Evolutionary conservation across 2,888 invertebrate genomes (phyloP), one percentile per base, ranked within the genome.

Genomic region (Epinotia demarniana): DNA sequence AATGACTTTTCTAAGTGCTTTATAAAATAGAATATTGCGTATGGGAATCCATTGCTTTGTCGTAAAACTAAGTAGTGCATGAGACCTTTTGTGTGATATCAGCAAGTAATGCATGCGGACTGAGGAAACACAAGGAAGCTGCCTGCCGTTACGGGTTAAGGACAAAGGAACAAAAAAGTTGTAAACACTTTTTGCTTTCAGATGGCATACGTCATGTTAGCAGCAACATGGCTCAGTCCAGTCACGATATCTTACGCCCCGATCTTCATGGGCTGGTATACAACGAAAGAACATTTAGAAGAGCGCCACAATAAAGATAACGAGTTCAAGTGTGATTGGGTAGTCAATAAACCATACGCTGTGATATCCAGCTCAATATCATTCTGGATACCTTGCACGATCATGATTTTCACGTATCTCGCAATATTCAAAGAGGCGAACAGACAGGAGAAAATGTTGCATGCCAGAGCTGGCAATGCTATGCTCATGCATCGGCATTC

Each of bases 211-310:
- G 85, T 93, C 53, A 92, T 93, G 92, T 85, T 93, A 80, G 92
- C 93, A 80, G 93, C 93, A 33, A 93, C 93, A 67, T 99, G 99
- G 99, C 91, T 98, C 23, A 97, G 97, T 78, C 98, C 99, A 2
- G 97, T 97, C 8, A 95, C 99, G 78, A 97, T 99, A 85, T 98
- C 98, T 33, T 98, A 99, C 93, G 96, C 98, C 77, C 99, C 99
- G 61, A 99, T 99, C 73, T 98, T 99, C 91, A 96, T 97, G 92
- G 98, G 98, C 27, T 98, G 98, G 97, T 99, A 99, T 93, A 98
- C 99, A 8, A 99, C 99, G 0, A 95, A 95, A 11, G 96, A 97
- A 83, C 97, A 97, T 85, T 94, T 95, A 78, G 82, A 86, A 66
- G 94, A 90, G 75, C 91, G 96, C 62, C 86, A 43, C 2, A 18